Percentiles rank a stretch among this genome's conserved stretches.
Evolutionary conservation across 2,113 vertebrate species (phyloP).

Genomic region (Lepus europaeus): DNA sequence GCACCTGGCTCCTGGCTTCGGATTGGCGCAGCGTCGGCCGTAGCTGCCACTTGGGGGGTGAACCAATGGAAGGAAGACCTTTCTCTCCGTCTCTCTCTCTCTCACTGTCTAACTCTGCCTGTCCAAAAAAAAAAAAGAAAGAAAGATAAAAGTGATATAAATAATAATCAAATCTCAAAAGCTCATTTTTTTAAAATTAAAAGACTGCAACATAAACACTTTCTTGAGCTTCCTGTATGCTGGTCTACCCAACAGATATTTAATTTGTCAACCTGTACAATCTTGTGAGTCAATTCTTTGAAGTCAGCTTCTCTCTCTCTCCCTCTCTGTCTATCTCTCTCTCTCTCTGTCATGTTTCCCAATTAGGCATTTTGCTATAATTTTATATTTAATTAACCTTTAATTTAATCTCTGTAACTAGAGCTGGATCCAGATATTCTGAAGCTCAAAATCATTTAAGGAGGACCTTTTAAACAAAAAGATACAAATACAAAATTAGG

Average conservation of each 20-base stretch:
- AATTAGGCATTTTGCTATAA: neutral
- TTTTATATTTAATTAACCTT: slow-evolving; percentile 34
- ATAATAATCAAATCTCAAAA: too few species aligned
- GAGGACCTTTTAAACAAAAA: neutral
- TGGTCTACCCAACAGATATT: neutral
- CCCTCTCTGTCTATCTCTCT: neutral
- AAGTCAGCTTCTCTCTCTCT: neutral
- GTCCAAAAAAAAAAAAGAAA: too few species aligned
- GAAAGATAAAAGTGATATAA: too few species aligned
- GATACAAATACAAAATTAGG: neutral
- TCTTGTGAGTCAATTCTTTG: neutral
- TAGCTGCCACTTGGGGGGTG: too few species aligned
- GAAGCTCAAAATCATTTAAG: neutral
- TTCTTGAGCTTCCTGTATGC: neutral
- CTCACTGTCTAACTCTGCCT: too few species aligned
- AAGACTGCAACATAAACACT: neutral
- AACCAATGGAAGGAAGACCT: too few species aligned
- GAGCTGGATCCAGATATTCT: neutral
- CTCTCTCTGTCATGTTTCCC: neutral
- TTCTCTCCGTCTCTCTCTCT: too few species aligned
- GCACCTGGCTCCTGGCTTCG: too few species aligned
- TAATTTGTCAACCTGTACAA: neutral
- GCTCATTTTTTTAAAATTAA: too few species aligned
- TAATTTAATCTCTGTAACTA: neutral
- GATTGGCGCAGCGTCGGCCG: too few species aligned